Conservation (phyloP, 2,113 vertebrate genomes). For the Ia io region DNA sequence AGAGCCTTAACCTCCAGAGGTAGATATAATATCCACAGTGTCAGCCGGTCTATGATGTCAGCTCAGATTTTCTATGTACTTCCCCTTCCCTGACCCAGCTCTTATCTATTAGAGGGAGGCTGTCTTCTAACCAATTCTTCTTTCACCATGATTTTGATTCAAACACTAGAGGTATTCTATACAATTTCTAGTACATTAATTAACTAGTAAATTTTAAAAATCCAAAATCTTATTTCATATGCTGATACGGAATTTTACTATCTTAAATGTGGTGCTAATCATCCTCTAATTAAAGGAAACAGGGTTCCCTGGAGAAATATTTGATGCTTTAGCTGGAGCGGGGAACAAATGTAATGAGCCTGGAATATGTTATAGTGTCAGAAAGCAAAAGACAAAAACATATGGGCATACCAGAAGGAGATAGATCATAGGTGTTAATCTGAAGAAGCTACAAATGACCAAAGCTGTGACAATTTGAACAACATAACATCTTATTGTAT, state of each 20-base stretch:
- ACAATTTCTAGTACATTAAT: neutral
- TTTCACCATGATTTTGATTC: neutral
- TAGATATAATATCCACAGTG: neutral
- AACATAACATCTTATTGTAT: neutral
- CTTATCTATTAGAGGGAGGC: neutral
- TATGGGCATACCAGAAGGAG: neutral
- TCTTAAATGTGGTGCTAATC: neutral
- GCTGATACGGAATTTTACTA: neutral
- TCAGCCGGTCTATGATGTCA: neutral
- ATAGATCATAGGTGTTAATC: neutral
- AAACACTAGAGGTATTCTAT: neutral
- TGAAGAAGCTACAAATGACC: neutral
- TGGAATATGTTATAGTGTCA: neutral
- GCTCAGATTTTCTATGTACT: neutral
- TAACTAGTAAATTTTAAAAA: neutral
- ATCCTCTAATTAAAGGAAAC: neutral
- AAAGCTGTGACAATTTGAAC: neutral
- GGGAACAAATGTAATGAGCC: neutral
- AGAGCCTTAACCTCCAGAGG: neutral
- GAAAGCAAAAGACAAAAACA: neutral
- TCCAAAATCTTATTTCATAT: neutral
- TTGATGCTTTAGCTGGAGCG: neutral
- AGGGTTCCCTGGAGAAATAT: neutral
- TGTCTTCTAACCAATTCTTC: neutral
- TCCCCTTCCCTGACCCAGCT: neutral